phyloP scores from a whole-genome alignment of 1,140 invertebrate species.

The Panagrolaimus sp. region DNA sequence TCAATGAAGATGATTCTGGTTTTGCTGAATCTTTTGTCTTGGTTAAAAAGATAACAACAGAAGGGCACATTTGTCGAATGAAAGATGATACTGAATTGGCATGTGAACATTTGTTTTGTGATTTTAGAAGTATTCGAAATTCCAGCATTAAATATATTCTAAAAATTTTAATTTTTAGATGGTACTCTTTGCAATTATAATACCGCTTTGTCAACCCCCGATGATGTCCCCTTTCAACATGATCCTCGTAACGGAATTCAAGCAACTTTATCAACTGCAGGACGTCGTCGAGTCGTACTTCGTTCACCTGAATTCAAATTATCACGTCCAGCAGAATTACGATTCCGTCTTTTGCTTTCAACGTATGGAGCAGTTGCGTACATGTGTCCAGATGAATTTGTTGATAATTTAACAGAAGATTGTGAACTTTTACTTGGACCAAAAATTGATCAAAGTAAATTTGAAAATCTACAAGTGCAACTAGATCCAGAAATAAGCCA shows the following conservation, averaged over 20 bases:
- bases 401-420: neutral
- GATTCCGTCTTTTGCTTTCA: neutral
- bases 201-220: neutral
- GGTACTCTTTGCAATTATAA: neutral
- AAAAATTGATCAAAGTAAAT: slow-evolving; percentile 11
- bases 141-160: neutral
- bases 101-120: slow-evolving; percentile 6
- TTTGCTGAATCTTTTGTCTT: slow-evolving; percentile 2
- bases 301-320: slow-evolving; percentile 6
- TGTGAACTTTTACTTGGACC: slow-evolving; percentile 1
- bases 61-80: neutral
- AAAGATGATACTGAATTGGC: neutral
- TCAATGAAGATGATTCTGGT: slow-evolving; percentile 1
- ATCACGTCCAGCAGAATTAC: neutral
- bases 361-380: slow-evolving; percentile 5
- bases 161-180: neutral
- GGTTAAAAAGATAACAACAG: slow-evolving; percentile 1
- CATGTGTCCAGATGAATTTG: neutral
- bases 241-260: neutral
- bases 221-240: slow-evolving; percentile 5
- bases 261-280: neutral
- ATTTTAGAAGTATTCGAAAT: neutral
- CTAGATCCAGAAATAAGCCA: neutral
- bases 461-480: slow-evolving; percentile 3
- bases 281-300: neutral